Evolutionary conservation across 23 tunicate species (phyloP).

Genomic region (Halocynthia roretzi): DNA sequence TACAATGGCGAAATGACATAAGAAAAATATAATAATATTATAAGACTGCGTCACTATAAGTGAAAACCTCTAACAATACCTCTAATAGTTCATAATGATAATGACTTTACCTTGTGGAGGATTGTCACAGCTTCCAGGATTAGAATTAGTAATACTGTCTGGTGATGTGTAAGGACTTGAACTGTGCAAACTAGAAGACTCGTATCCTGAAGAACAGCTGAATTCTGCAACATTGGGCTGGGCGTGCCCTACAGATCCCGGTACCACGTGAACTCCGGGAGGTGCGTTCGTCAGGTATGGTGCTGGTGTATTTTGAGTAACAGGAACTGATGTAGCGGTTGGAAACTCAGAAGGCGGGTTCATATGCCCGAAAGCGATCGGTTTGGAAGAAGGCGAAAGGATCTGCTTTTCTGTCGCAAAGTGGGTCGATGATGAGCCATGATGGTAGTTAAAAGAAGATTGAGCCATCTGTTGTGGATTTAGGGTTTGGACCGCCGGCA

Average conservation of each 20-base stretch:
- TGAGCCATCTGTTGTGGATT: neutral
- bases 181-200: slow-evolving; percentile 70
- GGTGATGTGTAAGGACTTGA: slow-evolving; percentile 85
- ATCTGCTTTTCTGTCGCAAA: slow-evolving; percentile 1
- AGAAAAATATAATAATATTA: neutral
- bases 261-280: slow-evolving; percentile 1
- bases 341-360: neutral
- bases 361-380: neutral
- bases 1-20: too few relatives aligned
- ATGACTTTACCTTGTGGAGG: neutral
- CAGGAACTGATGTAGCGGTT: neutral
- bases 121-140: slow-evolving; percentile 25
- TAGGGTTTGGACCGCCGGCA: neutral
- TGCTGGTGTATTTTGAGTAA: neutral
- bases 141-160: slow-evolving; percentile 23
- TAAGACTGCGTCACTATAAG: too few relatives aligned
- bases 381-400: neutral
- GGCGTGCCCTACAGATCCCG: neutral
- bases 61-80: too few relatives aligned
- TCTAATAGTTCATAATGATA: too few relatives aligned
- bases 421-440: neutral
- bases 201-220: slow-evolving; percentile 71
- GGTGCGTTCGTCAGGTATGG: neutral
- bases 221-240: neutral
- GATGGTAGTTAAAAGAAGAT: neutral